Conservation (phyloP, 2,888 invertebrate genomes). For the Eupithecia pulchellata region DNA sequence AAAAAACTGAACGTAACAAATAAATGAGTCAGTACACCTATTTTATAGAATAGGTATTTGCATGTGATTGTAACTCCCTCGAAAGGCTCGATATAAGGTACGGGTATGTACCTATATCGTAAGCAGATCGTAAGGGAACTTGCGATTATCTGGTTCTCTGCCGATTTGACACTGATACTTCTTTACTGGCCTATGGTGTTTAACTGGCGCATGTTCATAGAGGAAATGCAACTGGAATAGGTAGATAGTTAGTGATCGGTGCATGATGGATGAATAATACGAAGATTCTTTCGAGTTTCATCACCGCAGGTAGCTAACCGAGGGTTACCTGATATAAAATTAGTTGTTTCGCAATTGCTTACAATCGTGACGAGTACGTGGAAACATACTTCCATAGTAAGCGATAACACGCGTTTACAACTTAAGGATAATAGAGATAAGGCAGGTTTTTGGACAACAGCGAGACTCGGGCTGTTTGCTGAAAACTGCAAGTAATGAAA, state of each 20-base stretch:
- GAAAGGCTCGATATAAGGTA: neutral
- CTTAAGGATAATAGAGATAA: neutral
- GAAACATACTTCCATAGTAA: constrained; percentile 17
- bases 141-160: neutral
- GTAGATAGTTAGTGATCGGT: neutral
- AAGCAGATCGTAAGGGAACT: neutral
- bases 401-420: constrained; percentile 8
- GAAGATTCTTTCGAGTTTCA: neutral
- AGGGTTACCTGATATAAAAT: neutral
- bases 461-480: neutral
- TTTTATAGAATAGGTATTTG: no score
- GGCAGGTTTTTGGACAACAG: constrained; percentile 11
- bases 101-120: no score
- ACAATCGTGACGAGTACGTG: constrained; percentile 20
- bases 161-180: neutral
- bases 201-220: neutral
- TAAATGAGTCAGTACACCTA: neutral
- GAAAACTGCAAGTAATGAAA: constrained; percentile 2
- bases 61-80: neutral
- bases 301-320: neutral
- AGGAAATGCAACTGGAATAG: neutral
- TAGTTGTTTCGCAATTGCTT: constrained; percentile 21
- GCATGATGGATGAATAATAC: neutral
- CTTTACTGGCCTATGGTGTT: neutral
- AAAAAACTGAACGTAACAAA: neutral